Percentiles rank a stretch among this genome's conserved stretches.
Evolutionary conservation across 2,113 vertebrate genomes (phyloP).

Genomic region (Crypturellus undulatus): DNA sequence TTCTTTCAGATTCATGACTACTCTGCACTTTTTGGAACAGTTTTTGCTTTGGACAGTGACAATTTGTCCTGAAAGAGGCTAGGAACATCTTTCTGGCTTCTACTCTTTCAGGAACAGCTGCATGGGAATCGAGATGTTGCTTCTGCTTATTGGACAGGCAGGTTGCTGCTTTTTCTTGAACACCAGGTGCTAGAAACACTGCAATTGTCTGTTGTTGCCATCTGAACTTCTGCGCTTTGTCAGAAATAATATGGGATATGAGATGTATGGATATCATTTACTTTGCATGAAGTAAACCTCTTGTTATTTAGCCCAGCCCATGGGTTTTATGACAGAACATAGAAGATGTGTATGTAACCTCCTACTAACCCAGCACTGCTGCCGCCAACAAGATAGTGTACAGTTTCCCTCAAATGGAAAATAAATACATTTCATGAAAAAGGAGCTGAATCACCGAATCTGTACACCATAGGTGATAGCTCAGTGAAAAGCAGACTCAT

Average conservation of each 20-base stretch:
- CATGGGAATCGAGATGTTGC: not conserved
- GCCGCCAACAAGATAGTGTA: conserved; percentile 11
- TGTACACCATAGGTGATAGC: not conserved
- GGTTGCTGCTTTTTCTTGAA: not conserved
- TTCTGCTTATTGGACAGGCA: not conserved
- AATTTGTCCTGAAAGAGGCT: not conserved
- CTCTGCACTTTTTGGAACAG: not conserved
- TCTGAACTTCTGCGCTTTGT: not conserved
- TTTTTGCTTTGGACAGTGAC: not conserved
- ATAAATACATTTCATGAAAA: not conserved
- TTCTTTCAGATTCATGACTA: not conserved
- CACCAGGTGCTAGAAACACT: not conserved
- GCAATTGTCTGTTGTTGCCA: not conserved
- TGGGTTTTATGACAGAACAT: not conserved
- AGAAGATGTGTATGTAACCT: not conserved
- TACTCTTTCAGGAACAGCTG: not conserved
- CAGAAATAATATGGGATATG: not conserved
- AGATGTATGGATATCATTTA: not conserved
- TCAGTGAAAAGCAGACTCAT: not conserved
- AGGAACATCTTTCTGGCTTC: not conserved
- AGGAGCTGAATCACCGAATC: conserved; percentile 14
- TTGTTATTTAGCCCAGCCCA: not conserved
- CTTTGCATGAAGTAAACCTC: not conserved
- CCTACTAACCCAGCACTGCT: not conserved
- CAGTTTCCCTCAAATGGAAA: conserved; percentile 15